Base-by-base conservation (phyloP, 2,888 invertebrate genomes). In the Temnothorax ravouxi region DNA sequence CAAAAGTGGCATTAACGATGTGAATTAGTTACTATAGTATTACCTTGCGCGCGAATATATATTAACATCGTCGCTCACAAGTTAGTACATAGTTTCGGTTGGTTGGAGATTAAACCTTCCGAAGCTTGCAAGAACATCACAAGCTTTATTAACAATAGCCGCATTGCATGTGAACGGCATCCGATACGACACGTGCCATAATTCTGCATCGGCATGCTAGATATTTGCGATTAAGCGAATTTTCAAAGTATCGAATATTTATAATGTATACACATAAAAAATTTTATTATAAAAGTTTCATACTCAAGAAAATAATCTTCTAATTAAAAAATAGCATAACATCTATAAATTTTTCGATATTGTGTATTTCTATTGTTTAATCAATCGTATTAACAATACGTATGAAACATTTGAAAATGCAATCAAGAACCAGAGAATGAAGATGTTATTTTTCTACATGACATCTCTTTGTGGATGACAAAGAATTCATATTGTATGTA, bases 81-180 rank as follows among this genome's bases (percentile, higher is more conserved):
- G 86, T 90, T 91, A 90, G 91, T 89, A 89, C 91, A 92, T 92
- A 91, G 91, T 92, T 92, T 90, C 62, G 85, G 88, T 87, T 87
- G 89, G 88, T 88, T 88, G 83, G 84, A 83, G 83, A 86, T 86
- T 80, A 80, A 87, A 74, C 82, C 83, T 88, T 79, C 77, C 83
- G 72, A 80, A 80, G 66, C 83, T 86, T 80, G 83, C 86, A 69
- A 69, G 86, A 87, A 88, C 88, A 87, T 89, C 86, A 85, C 77
- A 87, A 87, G 82, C 84, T 87, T 87, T 88, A 89, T 89, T 88
- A 90, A 91, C 91, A 89, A 91, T 90, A 84, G 83, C 84, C 74
- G 62, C 56, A 84, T 77, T 83, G 75, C 77, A 79, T 85, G 86
- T 69, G 82, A 72, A 75, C 56, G 86, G 77, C 50, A 76, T 76